Conservation (phyloP, 2,888 invertebrate species). For the Sphaeridia pumilis region DNA sequence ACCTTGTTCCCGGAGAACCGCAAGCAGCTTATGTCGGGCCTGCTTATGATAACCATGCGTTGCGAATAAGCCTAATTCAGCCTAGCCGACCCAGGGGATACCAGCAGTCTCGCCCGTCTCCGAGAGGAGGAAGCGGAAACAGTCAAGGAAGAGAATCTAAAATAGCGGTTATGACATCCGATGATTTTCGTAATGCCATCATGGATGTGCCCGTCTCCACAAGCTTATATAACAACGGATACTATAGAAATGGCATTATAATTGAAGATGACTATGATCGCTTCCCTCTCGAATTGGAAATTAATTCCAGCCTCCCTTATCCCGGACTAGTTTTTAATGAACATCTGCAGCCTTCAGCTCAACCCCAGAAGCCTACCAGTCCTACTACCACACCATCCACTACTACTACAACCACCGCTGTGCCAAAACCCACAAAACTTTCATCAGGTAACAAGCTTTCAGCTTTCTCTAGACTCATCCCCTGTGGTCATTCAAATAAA, state of each 20-base stretch:
- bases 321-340: constrained; percentile 21
- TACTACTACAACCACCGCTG: neutral
- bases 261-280: constrained; percentile 3
- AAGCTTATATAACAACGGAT: constrained; percentile 32
- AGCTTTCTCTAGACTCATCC: constrained; percentile 4
- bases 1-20: constrained; percentile 18
- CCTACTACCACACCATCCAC: constrained; percentile 5
- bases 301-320: constrained; percentile 3
- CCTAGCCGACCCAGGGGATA: constrained; percentile 18
- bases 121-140: neutral
- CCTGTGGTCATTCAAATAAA: no score
- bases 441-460: neutral
- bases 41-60: constrained; percentile 16
- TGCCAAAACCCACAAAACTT: neutral
- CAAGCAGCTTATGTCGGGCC: constrained; percentile 4
- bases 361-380: constrained; percentile 10
- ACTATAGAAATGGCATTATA: constrained; percentile 22
- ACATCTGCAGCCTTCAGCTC: constrained; percentile 3
- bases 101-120: neutral
- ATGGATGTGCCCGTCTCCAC: constrained; percentile 26
- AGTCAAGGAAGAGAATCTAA: neutral
- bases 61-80: constrained; percentile 21
- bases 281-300: constrained; percentile 9
- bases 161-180: constrained; percentile 1
- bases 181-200: constrained; percentile 18